These are phyloP conservation scores for Helobdella robusta DNA, from an alignment of 2,888 invertebrate species.

Conservation along the genomic window DNA sequence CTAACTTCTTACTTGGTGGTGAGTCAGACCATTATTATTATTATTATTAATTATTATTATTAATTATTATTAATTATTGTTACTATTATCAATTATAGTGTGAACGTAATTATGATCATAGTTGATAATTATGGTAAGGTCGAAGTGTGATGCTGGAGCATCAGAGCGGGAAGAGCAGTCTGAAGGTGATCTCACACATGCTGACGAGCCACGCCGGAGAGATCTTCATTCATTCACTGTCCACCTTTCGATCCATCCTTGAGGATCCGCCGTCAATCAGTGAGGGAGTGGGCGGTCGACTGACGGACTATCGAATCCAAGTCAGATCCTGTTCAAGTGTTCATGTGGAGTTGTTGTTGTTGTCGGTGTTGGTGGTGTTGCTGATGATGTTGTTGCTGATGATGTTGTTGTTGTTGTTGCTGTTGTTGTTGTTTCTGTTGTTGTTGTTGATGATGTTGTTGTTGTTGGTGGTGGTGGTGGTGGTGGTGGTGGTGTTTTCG, in stretches of 20 bases:
- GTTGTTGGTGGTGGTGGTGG: too few relatives aligned
- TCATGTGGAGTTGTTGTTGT: background rate
- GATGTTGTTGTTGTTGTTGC: too few relatives aligned
- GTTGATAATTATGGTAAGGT: slow-evolving; percentile 38
- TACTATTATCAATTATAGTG: background rate
- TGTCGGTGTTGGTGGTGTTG: too few relatives aligned
- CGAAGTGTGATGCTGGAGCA: slow-evolving; percentile 64
- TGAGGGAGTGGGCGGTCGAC: slow-evolving; percentile 84
- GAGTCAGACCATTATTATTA: background rate
- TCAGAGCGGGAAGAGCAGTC: slow-evolving; percentile 56
- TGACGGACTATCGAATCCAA: slow-evolving; percentile 75
- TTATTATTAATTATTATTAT: background rate
- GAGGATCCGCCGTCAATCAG: slow-evolving; percentile 91
- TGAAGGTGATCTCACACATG: slow-evolving; percentile 81
- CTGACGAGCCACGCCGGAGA: slow-evolving; percentile 88
- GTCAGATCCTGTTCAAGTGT: slow-evolving; percentile 36
- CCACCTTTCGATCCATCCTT: slow-evolving; percentile 70
- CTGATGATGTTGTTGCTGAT: too few relatives aligned
- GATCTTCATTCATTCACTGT: slow-evolving; percentile 81
- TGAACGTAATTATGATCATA: background rate
- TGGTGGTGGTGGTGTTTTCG: background rate
- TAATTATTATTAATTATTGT: background rate
- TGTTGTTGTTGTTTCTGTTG: too few relatives aligned
- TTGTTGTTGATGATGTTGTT: too few relatives aligned
- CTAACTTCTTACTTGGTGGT: slow-evolving; percentile 73